A percentile compares a stretch with the other conserved stretches of the same genome.
Evolutionary conservation across 2,797 vertebrate species (phyloP).

Genomic region (Alectoris magna): DNA sequence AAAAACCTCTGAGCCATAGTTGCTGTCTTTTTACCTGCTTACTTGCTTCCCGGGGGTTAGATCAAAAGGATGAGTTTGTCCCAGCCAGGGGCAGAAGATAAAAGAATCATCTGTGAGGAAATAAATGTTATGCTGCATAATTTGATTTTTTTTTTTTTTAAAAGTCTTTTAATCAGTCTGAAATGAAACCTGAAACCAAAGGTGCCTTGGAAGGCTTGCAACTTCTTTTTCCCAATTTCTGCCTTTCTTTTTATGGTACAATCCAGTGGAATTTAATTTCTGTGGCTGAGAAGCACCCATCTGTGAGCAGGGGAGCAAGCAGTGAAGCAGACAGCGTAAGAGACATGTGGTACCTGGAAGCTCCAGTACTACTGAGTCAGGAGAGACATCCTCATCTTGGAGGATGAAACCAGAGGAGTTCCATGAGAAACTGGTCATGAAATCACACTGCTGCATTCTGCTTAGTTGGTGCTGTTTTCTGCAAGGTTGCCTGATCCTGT

Average conservation of each 20-base stretch:
- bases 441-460: background rate
- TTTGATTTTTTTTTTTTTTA: slow-evolving; percentile 8
- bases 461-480: background rate
- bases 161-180: background rate
- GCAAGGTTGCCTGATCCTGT: background rate
- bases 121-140: background rate
- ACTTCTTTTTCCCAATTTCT: background rate
- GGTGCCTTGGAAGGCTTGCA: background rate
- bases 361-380: background rate
- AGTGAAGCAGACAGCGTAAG: background rate
- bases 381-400: background rate
- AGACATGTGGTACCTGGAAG: background rate
- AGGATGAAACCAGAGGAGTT: background rate
- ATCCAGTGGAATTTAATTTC: background rate
- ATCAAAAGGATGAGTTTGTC: slow-evolving; percentile 17
- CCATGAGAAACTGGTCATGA: background rate
- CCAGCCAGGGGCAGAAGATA: slow-evolving; percentile 5
- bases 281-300: background rate
- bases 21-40: slow-evolving; percentile 7
- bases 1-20: background rate
- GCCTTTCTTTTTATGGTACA: background rate
- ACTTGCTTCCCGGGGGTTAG: background rate
- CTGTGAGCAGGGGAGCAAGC: background rate
- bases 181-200: background rate
- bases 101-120: slow-evolving; percentile 20